These are phyloP conservation scores for Babyrousa celebensis DNA, from an alignment of 2,797 vertebrate genomes.

Conservation along the genomic window DNA sequence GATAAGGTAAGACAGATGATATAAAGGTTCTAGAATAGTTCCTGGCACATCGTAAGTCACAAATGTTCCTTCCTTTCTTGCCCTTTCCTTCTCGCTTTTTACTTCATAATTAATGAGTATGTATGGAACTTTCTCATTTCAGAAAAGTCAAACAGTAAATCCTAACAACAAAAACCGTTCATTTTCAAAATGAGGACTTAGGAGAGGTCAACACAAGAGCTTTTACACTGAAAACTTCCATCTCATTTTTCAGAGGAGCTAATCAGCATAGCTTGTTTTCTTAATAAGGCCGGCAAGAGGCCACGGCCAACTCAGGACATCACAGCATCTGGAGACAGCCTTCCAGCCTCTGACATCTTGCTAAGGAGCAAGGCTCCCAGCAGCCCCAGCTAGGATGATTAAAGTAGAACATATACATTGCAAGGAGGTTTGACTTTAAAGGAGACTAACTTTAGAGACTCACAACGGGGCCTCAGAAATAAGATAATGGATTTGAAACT, in stretches of 20 bases:
- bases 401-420: conserved; percentile 20
- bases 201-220: conserved; percentile 66
- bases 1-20: background rate
- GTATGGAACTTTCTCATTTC: conserved; percentile 32
- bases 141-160: conserved; percentile 62
- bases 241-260: conserved; percentile 30
- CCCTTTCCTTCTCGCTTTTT: conserved; percentile 63
- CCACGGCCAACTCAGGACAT: background rate
- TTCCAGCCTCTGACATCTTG: background rate
- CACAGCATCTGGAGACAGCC: background rate
- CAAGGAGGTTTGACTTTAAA: conserved; percentile 68
- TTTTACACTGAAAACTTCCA: conserved; percentile 76
- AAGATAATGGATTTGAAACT: conserved; percentile 68
- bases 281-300: conserved; percentile 21
- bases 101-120: background rate
- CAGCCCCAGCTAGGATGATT: conserved; percentile 8
- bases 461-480: conserved; percentile 60
- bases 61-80: background rate
- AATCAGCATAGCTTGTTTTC: conserved; percentile 66
- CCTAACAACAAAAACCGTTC: conserved; percentile 16
- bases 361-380: background rate
- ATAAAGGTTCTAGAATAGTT: background rate
- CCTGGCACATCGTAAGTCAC: background rate
- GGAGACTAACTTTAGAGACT: conserved; percentile 49
- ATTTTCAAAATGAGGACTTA: conserved; percentile 68